Evolutionary conservation across 2,888 invertebrate species (phyloP), one percentile per base, ranked within the genome.

Genomic region (Zhuqinia jingwanae): DNA sequence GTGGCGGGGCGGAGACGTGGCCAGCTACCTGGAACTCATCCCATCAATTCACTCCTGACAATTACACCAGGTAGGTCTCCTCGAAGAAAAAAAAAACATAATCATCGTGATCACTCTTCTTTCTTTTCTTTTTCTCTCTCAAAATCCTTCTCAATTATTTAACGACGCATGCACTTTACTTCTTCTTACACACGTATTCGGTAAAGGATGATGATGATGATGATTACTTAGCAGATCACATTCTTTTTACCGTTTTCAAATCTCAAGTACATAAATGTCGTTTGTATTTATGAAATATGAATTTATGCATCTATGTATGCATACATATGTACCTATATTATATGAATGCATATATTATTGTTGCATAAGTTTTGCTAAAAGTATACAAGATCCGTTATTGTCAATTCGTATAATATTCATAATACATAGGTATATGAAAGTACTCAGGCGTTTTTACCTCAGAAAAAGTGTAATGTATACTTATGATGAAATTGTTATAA

Each of bases 31-130:
- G 89, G 89, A 89, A 89, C 88, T 84, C 89, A 83, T 85, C 89
- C 85, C 89, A 89, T 89, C 89, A 89, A 89, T 89, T 89, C 88
- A 88, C 88, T 83, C 86, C 87, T 85, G 89, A 89, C 89, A 89
- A 89, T 88, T 89, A 89, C 88, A 87, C 89, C 89, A 89, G 89
- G 89, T 89, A 89, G 89, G 89, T 89, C 89, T 83, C 25, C 77
- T 58, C 81, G 50, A 77, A 86, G 85, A 77, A 68, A 80, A 3
- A 36, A 36, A 36, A 36, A 36, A n/a, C 85, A 87, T 81, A 87
- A 88, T 88, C 85, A 85, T 88, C 85, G 77, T 85, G 78, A 85
- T 82, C 85, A 85, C 85, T 56, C 30, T 86, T 73, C 45, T 58
- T 22, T 22, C 25, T 68, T 78, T 58, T 56, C 60, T 36, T 60